Conservation (phyloP, 37 sponge, comb jelly and placozoan species). For the Cladorhizidae sp. region DNA sequence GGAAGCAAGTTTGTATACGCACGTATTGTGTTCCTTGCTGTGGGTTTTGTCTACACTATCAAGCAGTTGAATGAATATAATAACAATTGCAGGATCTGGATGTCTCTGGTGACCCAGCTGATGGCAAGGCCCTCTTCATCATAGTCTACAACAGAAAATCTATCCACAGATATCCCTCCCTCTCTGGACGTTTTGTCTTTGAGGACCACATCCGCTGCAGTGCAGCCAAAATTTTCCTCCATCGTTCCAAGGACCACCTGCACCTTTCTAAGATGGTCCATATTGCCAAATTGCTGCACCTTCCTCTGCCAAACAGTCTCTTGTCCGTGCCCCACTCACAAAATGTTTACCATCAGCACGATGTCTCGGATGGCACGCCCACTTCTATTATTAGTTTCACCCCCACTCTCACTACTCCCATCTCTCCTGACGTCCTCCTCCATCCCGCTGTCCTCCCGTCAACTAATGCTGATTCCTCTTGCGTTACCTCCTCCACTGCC, state of each 20-base stretch:
- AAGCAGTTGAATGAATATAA: too few relatives aligned
- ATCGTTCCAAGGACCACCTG: constrained; percentile 56
- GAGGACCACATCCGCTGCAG: constrained; percentile 88
- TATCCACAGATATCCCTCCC: constrained; percentile 41
- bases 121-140: constrained; percentile 64
- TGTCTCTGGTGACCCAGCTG: constrained; percentile 72
- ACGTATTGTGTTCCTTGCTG: too few relatives aligned
- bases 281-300: constrained; percentile 52
- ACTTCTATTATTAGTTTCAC: background rate
- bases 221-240: constrained; percentile 76
- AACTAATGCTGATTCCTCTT: background rate
- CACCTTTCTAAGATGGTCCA: constrained; percentile 61
- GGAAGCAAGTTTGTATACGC: too few relatives aligned
- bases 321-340: background rate
- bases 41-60: too few relatives aligned
- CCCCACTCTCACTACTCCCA: background rate
- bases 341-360: too few relatives aligned
- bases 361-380: background rate
- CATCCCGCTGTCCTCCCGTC: background rate
- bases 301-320: constrained; percentile 32
- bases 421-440: background rate
- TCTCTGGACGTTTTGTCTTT: constrained; percentile 74
- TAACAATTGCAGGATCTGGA: constrained; percentile 74
- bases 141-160: constrained; percentile 37
- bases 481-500: background rate